phyloP scores from a whole-genome alignment of 2,113 vertebrate species.

The Trogon surrucura region DNA sequence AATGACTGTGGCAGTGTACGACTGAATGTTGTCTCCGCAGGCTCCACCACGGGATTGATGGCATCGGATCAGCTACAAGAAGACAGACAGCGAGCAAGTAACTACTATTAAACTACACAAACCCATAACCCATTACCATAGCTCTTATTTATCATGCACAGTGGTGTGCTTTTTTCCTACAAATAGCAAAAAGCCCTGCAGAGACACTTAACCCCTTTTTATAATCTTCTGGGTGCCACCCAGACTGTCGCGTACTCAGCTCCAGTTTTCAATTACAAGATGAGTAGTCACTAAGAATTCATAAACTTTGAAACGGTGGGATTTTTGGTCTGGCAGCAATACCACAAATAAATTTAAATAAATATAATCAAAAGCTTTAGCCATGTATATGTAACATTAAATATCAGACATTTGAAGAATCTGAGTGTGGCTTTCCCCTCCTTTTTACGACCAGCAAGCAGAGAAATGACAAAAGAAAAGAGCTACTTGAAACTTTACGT shows the following conservation, averaged over 20 bases:
- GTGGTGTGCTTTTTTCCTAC: conserved; percentile 68
- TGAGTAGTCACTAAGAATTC: conserved; percentile 74
- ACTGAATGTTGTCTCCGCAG: conserved; percentile 97
- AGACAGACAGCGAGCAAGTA: conserved; percentile 56
- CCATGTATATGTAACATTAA: conserved; percentile 75
- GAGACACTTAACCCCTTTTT: conserved; percentile 76
- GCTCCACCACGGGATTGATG: conserved; percentile 98
- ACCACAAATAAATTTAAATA: conserved; percentile 79
- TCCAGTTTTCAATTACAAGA: conserved; percentile 78
- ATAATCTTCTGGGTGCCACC: conserved; percentile 80
- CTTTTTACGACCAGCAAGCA: conserved; percentile 45
- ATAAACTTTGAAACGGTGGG: conserved; percentile 77
- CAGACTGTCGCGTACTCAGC: conserved; percentile 70
- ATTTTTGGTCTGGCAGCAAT: conserved; percentile 74
- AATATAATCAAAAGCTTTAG: conserved; percentile 79
- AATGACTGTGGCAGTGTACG: conserved; percentile 98
- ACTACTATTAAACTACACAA: conserved; percentile 73
- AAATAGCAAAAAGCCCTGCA: conserved; percentile 73
- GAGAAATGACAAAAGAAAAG: conserved; percentile 59
- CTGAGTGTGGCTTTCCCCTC: conserved; percentile 26
- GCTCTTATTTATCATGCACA: conserved; percentile 69
- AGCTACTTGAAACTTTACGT: neutral
- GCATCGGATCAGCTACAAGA: conserved; percentile 91
- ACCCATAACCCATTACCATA: conserved; percentile 67
- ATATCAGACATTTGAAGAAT: conserved; percentile 76